Conservation (phyloP, 2,113 vertebrate species). For the Cynocephalus volans region DNA sequence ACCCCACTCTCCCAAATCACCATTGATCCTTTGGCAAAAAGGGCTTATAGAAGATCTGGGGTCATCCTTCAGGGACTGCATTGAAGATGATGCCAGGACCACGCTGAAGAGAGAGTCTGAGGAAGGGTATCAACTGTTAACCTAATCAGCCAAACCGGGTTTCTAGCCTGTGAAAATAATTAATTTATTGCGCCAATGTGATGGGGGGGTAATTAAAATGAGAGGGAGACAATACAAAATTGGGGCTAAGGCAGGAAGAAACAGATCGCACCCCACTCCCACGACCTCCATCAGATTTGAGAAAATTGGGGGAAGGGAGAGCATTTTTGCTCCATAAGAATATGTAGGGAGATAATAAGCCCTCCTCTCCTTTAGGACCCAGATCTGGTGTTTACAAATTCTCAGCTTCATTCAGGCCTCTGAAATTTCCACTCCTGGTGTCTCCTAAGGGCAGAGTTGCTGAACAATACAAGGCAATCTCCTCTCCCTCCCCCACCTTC, state of each 20-base stretch:
- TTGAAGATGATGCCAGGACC: background rate
- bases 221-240: background rate
- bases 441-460: constrained; percentile 64
- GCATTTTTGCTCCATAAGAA: constrained; percentile 1
- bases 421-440: constrained; percentile 59
- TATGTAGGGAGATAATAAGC: background rate
- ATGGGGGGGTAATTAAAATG: background rate
- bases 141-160: background rate
- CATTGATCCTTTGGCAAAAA: background rate
- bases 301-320: background rate
- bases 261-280: background rate
- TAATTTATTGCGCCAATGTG: background rate
- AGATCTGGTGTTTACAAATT: constrained; percentile 41
- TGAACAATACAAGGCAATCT: constrained; percentile 35
- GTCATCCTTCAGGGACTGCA: background rate
- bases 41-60: background rate
- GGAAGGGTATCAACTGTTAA: background rate
- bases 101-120: background rate
- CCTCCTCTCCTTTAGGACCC: background rate
- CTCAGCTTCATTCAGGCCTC: background rate
- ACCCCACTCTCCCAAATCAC: background rate
- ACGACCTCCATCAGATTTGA: background rate
- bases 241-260: background rate
- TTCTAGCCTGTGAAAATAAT: background rate
- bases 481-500: background rate